Evolutionary conservation across 2,888 invertebrate genomes (phyloP), one percentile per base, ranked within the genome.

Genomic region (Eulithis prunata): DNA sequence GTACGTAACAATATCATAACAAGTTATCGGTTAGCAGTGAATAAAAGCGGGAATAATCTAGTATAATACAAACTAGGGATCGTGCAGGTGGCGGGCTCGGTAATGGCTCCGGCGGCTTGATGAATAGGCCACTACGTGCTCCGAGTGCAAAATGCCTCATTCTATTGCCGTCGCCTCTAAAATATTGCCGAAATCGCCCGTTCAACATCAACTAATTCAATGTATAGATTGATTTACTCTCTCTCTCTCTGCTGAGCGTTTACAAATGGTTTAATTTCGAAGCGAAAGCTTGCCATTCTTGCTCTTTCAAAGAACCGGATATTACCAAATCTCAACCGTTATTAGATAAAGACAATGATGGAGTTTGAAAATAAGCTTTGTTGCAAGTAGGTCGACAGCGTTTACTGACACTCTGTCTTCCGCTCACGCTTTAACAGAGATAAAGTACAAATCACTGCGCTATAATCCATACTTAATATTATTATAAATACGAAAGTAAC

Each of bases 171-270:
- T 85, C 86, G 77, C 85, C 82, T 82, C 82, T 90, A 86, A 89
- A 90, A 89, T 89, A 90, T 89, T 84, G 80, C 88, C 86, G 70
- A 89, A 89, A 90, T 88, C 87, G 85, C 83, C 86, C 84, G 85
- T 83, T 87, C 86, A 89, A 89, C 87, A 86, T 87, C 87, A 86
- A 87, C 87, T 89, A 90, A 90, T 90, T 89, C 85, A 90, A 89
- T 85, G 84, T 89, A 85, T 88, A 87, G 88, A 90, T 90, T 89
- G 90, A 90, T 90, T 90, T 87, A 89, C 84, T 83, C 76, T 75
- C 79, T 75, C 71, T 70, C 71, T 70, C 74, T 74, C 78, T 77
- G 72, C 78, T 74, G 82, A 83, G 74, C 83, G 80, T 85, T 85
- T 85, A 88, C 86, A 88, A 90, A 88, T 89, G 86, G 84, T 89